Base-by-base conservation (phyloP, 2,797 vertebrate genomes). In the Pelodytes ibericus region DNA sequence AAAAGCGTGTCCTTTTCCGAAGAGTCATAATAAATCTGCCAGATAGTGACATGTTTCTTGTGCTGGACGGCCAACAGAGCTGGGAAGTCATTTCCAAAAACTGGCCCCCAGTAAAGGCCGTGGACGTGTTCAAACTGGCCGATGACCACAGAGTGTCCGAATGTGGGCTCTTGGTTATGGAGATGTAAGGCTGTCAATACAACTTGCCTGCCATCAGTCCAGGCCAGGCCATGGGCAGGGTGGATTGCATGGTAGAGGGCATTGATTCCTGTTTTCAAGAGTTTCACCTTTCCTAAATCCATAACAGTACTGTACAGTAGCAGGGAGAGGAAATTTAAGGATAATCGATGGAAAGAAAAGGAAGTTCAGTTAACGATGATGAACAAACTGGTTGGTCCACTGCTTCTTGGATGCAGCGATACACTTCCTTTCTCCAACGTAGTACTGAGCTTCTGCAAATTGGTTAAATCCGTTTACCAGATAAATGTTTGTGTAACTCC, bases 141-240 rank as follows among this genome's bases (percentile, higher is more conserved):
- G 2, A 98, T 92, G 16, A 98, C 92, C 3, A 90, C 94, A 0
- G 95, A 95, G 81, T 95, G 93, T 3, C 96, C 96, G 20, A 98
- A 95, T 75, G 83, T 93, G 56, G 90, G 87, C 79, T 95, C 92
- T 10, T 94, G 90, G 0, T 87, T 83, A 2, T 87, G 76, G 39
- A 92, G 89, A 77, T 83, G 90, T 57, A 98, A 77, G 0, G 92
- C 76, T 0, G 95, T 98, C 63, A 99, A 87, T 71, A 94, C 91
- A 65, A 99, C 94, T 81, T 96, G 97, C 76, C 88, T 94, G 70
- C 98, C 98, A 4, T 99, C 94, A 0, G 97, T 99, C 97, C 98
- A 99, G 2, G 94, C 95, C 15, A 99, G 92, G 72, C 98, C 98
- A 0, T 98, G 94, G 71, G 93, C 16, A 0, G 96, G 96, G 82